Percentiles rank a stretch among this genome's conserved stretches.
These are phyloP conservation scores for Mesorhabditis belari DNA, from an alignment of 2,888 invertebrate genomes.

Conservation along the genomic window DNA sequence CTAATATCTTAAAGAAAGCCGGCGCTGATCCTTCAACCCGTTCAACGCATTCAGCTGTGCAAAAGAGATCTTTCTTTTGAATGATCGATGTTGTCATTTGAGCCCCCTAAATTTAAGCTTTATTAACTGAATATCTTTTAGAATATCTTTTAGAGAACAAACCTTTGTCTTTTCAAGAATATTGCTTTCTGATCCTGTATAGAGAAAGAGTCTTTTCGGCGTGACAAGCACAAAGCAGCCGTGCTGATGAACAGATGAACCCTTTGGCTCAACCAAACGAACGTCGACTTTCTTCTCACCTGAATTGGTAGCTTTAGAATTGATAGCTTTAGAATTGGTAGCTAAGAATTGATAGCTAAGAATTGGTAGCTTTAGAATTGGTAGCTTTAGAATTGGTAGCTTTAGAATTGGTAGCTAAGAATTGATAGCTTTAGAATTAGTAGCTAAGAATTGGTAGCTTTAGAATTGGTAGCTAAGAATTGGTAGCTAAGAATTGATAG, in stretches of 20 bases:
- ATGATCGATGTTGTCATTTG: conserved; percentile 36
- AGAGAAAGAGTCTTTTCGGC: conserved; percentile 27
- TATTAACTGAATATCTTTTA: background rate
- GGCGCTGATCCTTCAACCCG: conserved; percentile 5
- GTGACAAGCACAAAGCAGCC: conserved; percentile 37
- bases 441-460: background rate
- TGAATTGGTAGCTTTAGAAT: conserved; percentile 1
- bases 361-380: too few relatives aligned
- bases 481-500: too few relatives aligned
- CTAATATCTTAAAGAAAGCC: conserved; percentile 13
- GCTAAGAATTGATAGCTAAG: background rate
- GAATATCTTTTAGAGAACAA: background rate
- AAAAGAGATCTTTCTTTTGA: conserved; percentile 33
- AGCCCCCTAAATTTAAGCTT: conserved; percentile 16
- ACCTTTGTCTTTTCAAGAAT: conserved; percentile 38
- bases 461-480: too few relatives aligned
- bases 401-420: background rate
- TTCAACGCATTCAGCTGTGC: conserved; percentile 20
- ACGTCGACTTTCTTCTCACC: conserved; percentile 32
- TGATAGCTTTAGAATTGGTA: background rate
- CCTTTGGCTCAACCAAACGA: conserved; percentile 28
- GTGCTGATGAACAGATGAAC: conserved; percentile 18
- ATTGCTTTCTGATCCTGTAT: conserved; percentile 30
- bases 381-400: too few relatives aligned
- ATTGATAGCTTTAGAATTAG: background rate